Evolutionary conservation across 2,797 vertebrate genomes (phyloP), one percentile per base, ranked within the genome.

Genomic region (Okamejei kenojei): DNA sequence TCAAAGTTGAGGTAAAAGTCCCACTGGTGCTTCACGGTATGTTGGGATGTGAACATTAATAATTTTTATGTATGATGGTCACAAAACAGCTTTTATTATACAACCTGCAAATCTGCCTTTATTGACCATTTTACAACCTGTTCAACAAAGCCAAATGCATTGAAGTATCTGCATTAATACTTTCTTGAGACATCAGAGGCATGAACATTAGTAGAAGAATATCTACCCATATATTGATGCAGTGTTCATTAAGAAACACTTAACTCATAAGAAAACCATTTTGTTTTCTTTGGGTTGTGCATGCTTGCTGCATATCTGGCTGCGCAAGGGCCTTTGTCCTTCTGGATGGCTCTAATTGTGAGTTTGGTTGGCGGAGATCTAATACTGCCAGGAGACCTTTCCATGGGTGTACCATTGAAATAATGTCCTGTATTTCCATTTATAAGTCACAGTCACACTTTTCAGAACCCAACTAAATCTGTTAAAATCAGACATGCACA

Each of bases 191-290:
- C 29, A 88, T 88, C 84, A 88, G 61, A 68, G 17, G n/a, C 23
- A 88, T 68, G 68, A 88, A 68, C 23, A 23, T 79, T 65, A 68
- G 19, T 65, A 88, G 84, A 88, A 88, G 17, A 88, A 68, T 88
- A 21, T 8, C 63, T 68, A 88, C 65, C 68, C 61, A 65, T 68
- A 88, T 88, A 88, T 88, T 88, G 84, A 35, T 68, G 84, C 15
- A 23, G 84, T 88, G 63, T 88, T 65, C 9, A 35, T 88, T 88
- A 68, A 88, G 84, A 88, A 88, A 88, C 61, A 88, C 63, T 88
- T 88, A 88, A 35, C 17, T 88, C 84, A 88, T 21, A 65, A 65
- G 61, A 88, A 54, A 54, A 74, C 71, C 71, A 26, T 23, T 26
- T 74, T 21, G 19, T 23, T 26, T 21, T 74, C 71, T 21, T 74